Conservation (phyloP, 2,888 invertebrate species). For the Eurytoma californica region DNA sequence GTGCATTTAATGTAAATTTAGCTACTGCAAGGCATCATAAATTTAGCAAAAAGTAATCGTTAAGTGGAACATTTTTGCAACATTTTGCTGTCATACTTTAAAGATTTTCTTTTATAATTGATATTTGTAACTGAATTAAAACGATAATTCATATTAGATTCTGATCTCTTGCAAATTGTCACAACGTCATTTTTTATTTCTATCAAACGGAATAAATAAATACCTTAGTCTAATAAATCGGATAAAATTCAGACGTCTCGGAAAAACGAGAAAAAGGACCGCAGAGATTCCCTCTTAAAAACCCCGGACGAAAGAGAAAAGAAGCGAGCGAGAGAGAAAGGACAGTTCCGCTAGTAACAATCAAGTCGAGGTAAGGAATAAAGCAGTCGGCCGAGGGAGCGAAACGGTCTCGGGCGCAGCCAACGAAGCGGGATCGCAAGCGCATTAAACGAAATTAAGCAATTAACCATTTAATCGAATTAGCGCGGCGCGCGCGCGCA, state of each 20-base stretch:
- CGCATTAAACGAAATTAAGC: slow-evolving; percentile 72
- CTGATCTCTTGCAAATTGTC: too few species aligned
- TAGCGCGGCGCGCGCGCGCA: slow-evolving; percentile 65
- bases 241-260: background rate
- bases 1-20: too few species aligned
- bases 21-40: too few species aligned
- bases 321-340: background rate
- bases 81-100: too few species aligned
- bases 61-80: too few species aligned
- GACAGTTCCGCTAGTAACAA: too few species aligned
- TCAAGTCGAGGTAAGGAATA: background rate
- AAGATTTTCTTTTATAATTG: too few species aligned
- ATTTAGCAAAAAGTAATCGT: too few species aligned
- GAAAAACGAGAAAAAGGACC: background rate
- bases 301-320: background rate
- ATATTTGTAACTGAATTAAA: too few species aligned
- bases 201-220: slow-evolving; percentile 20
- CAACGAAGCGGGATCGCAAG: slow-evolving; percentile 63
- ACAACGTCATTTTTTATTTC: background rate
- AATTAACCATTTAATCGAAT: slow-evolving; percentile 73
- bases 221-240: slow-evolving; percentile 14
- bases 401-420: slow-evolving; percentile 48
- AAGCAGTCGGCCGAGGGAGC: slow-evolving; percentile 17
- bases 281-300: too few species aligned
- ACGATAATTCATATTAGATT: too few species aligned